Evolutionary conservation across 1,140 invertebrate genomes (phyloP).

Genomic region (Globodera ellingtonae): DNA sequence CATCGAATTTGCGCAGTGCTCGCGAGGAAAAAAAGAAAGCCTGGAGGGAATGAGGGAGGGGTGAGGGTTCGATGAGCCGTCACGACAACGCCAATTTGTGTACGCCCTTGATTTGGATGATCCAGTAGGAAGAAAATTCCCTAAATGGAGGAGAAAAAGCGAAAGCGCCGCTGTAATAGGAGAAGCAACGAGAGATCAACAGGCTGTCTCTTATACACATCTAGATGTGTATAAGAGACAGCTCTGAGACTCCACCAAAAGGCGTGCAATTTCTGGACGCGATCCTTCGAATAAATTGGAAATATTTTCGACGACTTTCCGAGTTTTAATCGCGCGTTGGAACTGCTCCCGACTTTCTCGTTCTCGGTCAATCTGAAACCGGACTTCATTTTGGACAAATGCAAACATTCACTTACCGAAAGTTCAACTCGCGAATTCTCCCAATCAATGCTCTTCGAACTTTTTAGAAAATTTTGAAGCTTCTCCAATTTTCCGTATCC

Average conservation of each 20-base stretch:
- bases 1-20: background rate
- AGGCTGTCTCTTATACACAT: too few species aligned
- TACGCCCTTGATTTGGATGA: background rate
- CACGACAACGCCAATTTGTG: background rate
- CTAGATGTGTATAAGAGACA: too few species aligned
- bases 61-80: background rate
- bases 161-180: background rate
- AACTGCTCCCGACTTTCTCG: slow-evolving; percentile 50
- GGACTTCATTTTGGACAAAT: background rate
- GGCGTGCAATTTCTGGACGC: slow-evolving; percentile 37
- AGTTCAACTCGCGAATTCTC: slow-evolving; percentile 38
- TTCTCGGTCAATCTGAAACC: slow-evolving; percentile 46
- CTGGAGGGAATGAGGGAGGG: background rate
- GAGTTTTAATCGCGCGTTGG: slow-evolving; percentile 28
- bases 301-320: slow-evolving; percentile 48
- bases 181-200: background rate
- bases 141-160: background rate
- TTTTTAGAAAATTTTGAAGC: slow-evolving; percentile 47
- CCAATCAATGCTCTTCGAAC: slow-evolving; percentile 51
- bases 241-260: slow-evolving; percentile 23
- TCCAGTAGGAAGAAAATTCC: background rate
- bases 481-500: slow-evolving; percentile 48
- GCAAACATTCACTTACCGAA: slow-evolving; percentile 25
- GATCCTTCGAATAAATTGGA: slow-evolving; percentile 32
- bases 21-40: background rate